phyloP scores from a whole-genome alignment of 2,888 invertebrate genomes.

The Pachymerium ferrugineum region DNA sequence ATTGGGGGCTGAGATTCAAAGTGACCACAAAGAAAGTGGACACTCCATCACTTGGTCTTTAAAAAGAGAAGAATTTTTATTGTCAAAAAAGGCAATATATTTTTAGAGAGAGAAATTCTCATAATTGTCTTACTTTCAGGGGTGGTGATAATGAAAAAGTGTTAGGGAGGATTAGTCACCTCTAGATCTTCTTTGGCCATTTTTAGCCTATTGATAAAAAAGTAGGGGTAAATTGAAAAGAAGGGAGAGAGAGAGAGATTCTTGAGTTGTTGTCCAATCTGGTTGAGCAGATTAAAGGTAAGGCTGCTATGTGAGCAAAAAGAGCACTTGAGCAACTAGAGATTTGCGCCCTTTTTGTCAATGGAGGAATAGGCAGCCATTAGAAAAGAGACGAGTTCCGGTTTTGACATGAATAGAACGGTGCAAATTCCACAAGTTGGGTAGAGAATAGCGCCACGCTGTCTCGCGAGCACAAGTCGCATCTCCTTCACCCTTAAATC shows the following conservation, averaged over 20 bases:
- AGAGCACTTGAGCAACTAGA: constrained; percentile 16
- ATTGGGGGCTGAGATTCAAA: constrained; percentile 9
- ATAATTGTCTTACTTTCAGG: neutral
- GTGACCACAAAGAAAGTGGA: constrained; percentile 19
- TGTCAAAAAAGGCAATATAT: neutral
- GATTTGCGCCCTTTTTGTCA: constrained; percentile 10
- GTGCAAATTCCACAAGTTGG: neutral
- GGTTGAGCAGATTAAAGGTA: constrained; percentile 24
- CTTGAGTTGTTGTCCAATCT: constrained; percentile 10
- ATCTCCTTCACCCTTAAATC: constrained; percentile 8
- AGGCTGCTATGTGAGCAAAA: constrained; percentile 23
- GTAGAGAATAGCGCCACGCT: constrained; percentile 27
- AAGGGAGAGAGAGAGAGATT: neutral
- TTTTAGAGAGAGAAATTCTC: neutral
- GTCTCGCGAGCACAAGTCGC: constrained; percentile 21
- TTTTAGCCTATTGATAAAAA: neutral
- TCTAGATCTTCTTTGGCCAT: neutral
- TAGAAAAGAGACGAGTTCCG: constrained; percentile 16
- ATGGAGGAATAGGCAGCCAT: constrained; percentile 11
- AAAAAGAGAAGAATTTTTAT: neutral
- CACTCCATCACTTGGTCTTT: constrained; percentile 11
- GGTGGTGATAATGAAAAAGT: neutral
- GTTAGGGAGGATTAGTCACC: neutral
- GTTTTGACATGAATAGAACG: constrained; percentile 22
- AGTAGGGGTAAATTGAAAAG: constrained; percentile 18